A percentile compares a stretch with the other conserved stretches of the same genome.
phyloP scores from a whole-genome alignment of 2,797 vertebrate genomes.

The Poliocrania exsul region DNA sequence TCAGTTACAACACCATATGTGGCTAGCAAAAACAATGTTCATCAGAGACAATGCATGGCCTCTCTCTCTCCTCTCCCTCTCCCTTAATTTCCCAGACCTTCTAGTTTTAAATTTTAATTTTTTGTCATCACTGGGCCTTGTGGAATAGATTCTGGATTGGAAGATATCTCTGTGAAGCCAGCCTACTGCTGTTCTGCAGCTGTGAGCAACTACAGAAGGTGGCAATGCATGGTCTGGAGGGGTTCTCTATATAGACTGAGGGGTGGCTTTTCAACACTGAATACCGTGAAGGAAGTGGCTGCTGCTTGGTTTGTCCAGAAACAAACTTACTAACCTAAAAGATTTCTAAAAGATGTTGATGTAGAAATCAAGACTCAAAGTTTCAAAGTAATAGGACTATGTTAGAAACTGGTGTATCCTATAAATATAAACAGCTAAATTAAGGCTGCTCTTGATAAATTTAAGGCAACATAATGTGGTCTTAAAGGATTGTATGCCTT shows the following conservation, averaged over 20 bases:
- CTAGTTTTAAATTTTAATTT: background rate
- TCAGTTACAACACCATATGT: background rate
- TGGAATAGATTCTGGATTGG: background rate
- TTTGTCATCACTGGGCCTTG: background rate
- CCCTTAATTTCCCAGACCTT: background rate
- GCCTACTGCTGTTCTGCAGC: background rate
- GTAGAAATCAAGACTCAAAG: background rate
- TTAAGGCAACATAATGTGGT: background rate
- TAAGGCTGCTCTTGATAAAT: background rate
- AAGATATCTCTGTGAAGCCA: background rate
- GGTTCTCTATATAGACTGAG: background rate
- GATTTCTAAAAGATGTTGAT: background rate
- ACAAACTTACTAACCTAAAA: background rate
- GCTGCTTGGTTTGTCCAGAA: background rate
- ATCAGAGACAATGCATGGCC: background rate
- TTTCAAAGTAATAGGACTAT: background rate
- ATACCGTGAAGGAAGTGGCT: background rate
- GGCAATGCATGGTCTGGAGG: fast-evolving
- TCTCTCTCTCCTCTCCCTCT: no score
- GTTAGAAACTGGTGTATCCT: background rate
- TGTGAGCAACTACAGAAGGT: background rate
- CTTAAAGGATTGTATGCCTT: background rate
- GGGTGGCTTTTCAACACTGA: background rate
- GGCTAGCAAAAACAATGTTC: background rate
- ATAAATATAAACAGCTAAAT: background rate